phyloP scores from a whole-genome alignment of 2,113 vertebrate genomes.

The Urocolius indicus region DNA sequence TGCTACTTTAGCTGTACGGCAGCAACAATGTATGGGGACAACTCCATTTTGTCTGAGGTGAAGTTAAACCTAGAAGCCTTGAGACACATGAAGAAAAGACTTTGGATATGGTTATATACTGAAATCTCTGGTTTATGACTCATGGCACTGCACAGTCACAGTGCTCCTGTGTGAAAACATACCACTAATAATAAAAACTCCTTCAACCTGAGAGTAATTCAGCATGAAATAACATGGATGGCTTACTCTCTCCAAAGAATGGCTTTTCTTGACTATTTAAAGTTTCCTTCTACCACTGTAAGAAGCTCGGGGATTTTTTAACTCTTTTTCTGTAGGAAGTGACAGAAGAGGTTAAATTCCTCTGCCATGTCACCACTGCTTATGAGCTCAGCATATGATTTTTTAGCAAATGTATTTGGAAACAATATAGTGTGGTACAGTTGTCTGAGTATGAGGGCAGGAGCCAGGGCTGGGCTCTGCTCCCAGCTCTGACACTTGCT shows the following conservation, averaged over 20 bases:
- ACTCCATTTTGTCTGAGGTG: conserved; percentile 1
- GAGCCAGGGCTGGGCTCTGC: conserved; percentile 61
- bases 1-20: not conserved
- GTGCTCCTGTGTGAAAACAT: not conserved
- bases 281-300: not conserved
- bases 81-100: not conserved
- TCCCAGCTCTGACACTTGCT: conserved; percentile 65
- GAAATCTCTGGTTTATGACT: conserved; percentile 11
- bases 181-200: not conserved
- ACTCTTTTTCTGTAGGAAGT: not conserved
- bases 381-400: not conserved
- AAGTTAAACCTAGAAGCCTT: not conserved
- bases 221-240: not conserved
- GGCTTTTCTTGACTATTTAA: not conserved
- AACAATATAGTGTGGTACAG: conserved; percentile 43
- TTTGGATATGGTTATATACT: not conserved
- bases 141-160: not conserved
- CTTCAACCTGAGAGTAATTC: not conserved
- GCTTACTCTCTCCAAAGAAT: not conserved
- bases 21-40: not conserved
- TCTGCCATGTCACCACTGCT: not conserved
- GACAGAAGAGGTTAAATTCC: conserved; percentile 4
- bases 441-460: conserved; percentile 1
- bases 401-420: conserved; percentile 52
- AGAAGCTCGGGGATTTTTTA: not conserved